A percentile compares a stretch with the other conserved stretches of the same genome.
Conservation (phyloP, 1,140 invertebrate genomes). For the Globodera rostochiensis region DNA sequence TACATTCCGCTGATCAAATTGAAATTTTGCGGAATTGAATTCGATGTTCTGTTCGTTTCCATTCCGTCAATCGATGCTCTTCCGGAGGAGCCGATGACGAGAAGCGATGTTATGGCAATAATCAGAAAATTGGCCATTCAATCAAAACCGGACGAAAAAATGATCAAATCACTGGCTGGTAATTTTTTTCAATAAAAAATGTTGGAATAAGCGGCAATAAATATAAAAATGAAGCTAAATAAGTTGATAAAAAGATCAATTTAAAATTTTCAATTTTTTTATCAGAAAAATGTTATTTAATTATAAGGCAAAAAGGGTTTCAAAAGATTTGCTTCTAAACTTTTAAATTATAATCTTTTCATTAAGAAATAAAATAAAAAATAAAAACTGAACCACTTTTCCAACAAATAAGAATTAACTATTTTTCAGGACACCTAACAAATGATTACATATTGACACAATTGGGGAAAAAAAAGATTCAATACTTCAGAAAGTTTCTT, state of each 20-base stretch:
- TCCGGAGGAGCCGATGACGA: not conserved
- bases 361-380: not conserved
- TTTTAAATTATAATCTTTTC: too few species aligned
- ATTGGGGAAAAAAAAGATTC: not conserved
- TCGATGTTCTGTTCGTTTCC: not conserved
- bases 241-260: too few species aligned
- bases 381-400: not conserved
- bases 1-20: not conserved
- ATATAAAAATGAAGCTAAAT: too few species aligned
- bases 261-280: too few species aligned
- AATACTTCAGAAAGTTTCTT: not conserved
- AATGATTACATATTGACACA: not conserved
- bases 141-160: not conserved
- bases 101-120: not conserved
- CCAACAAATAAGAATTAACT: too few species aligned
- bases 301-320: too few species aligned
- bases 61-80: not conserved
- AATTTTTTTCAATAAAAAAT: not conserved
- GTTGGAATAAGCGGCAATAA: too few species aligned
- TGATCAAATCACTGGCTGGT: not conserved
- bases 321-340: too few species aligned
- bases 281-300: too few species aligned
- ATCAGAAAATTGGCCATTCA: not conserved
- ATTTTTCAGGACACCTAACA: not conserved
- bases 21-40: not conserved